Evolutionary conservation across 1,140 invertebrate genomes (phyloP).

Genomic region (Oryctes rhinoceros): DNA sequence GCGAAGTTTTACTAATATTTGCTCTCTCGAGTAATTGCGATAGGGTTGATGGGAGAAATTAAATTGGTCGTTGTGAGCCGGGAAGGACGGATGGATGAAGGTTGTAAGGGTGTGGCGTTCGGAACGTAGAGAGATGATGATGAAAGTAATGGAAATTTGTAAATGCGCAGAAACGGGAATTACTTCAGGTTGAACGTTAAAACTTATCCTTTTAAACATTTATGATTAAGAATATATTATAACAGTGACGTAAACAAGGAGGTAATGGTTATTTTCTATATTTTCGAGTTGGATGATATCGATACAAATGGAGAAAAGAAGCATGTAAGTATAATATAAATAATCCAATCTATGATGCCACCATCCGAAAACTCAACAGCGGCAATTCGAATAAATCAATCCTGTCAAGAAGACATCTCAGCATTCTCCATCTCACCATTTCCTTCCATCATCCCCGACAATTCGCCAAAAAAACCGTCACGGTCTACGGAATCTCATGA

Average conservation of each 20-base stretch:
- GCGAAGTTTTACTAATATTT: constrained; percentile 36
- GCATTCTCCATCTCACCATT: not conserved
- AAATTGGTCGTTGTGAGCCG: constrained; percentile 26
- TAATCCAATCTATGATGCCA: no score
- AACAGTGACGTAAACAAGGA: no score
- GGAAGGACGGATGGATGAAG: not conserved
- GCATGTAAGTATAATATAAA: no score
- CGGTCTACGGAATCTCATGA: not conserved
- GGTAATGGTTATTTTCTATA: no score
- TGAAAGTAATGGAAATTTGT: no score
- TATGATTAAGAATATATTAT: no score
- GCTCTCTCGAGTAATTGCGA: constrained; percentile 35
- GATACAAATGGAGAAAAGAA: no score
- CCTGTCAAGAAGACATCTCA: not conserved
- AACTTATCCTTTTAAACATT: no score
- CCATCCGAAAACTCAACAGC: not conserved
- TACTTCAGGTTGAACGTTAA: no score
- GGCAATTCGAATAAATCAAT: constrained; percentile 1
- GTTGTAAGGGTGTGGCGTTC: not conserved
- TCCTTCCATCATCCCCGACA: not conserved
- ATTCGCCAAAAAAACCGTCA: constrained; percentile 9
- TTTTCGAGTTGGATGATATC: no score
- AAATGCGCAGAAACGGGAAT: no score
- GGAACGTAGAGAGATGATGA: not conserved
- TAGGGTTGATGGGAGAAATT: constrained; percentile 33